These are phyloP conservation scores for Cynopterus sphinx DNA, from an alignment of 2,797 vertebrate species.

Conservation along the genomic window DNA sequence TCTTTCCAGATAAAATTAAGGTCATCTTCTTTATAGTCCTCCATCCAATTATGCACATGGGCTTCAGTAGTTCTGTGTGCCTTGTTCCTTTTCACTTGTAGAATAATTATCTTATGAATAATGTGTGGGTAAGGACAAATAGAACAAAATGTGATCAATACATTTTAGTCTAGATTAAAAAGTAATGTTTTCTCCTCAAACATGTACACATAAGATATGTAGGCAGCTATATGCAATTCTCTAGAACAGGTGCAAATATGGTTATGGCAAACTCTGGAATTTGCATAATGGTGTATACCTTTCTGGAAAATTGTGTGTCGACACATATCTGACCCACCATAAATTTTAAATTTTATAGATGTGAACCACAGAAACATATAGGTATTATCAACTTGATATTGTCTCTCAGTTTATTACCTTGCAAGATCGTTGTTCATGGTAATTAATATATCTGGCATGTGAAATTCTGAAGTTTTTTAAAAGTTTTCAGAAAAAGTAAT, in stretches of 20 bases:
- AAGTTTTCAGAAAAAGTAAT: not conserved
- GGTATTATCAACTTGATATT: not conserved
- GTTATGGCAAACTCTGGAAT: not conserved
- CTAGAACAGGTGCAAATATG: not conserved
- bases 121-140: not conserved
- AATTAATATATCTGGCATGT: not conserved
- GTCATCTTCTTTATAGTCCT: not conserved
- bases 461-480: conserved; percentile 35
- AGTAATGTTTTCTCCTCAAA: not conserved
- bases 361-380: not conserved
- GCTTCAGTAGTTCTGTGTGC: not conserved
- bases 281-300: not conserved
- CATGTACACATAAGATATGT: not conserved
- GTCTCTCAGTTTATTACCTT: not conserved
- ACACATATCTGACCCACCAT: not conserved
- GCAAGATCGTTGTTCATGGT: not conserved
- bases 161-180: not conserved
- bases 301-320: not conserved
- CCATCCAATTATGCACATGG: not conserved
- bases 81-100: not conserved
- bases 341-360: not conserved
- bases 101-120: not conserved
- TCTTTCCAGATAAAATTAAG: conserved; percentile 22
- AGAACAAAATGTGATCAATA: not conserved
- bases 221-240: not conserved